Conservation (phyloP, 2,888 invertebrate genomes). For the Ganaspis brasiliensis region DNA sequence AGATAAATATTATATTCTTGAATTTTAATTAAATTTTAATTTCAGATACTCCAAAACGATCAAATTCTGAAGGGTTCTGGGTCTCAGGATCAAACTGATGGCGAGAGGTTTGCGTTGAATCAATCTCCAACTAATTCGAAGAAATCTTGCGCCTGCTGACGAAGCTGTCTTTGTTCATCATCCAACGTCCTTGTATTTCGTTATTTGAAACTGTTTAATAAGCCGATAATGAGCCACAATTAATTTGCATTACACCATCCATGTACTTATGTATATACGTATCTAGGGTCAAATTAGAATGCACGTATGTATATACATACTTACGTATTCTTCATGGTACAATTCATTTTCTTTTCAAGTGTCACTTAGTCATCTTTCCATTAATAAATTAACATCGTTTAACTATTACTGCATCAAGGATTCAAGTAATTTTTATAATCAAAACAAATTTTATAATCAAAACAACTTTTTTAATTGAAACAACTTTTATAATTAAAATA, state of each 20-base stretch:
- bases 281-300: slow-evolving; percentile 12
- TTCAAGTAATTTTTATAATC: not conserved
- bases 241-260: slow-evolving; percentile 29
- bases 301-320: slow-evolving; percentile 13
- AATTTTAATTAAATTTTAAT: slow-evolving; percentile 2
- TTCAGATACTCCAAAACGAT: slow-evolving; percentile 90
- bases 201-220: slow-evolving; percentile 14
- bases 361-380: slow-evolving; percentile 1
- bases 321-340: not conserved
- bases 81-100: slow-evolving; percentile 82
- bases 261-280: slow-evolving; percentile 34
- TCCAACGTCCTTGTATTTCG: not conserved
- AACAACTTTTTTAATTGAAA: too few relatives aligned
- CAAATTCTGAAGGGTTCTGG: slow-evolving; percentile 88
- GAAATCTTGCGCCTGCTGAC: slow-evolving; percentile 85
- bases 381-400: not conserved
- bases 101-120: slow-evolving; percentile 87
- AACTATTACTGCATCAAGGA: not conserved
- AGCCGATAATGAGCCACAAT: slow-evolving; percentile 20
- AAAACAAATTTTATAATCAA: too few relatives aligned
- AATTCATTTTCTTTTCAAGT: not conserved
- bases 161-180: slow-evolving; percentile 41
- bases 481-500: too few relatives aligned
- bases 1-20: too few relatives aligned
- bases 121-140: slow-evolving; percentile 80